Evolutionary conservation across 2,888 invertebrate genomes (phyloP), one percentile per base, ranked within the genome.

Genomic region (Eupithecia pulchellata): DNA sequence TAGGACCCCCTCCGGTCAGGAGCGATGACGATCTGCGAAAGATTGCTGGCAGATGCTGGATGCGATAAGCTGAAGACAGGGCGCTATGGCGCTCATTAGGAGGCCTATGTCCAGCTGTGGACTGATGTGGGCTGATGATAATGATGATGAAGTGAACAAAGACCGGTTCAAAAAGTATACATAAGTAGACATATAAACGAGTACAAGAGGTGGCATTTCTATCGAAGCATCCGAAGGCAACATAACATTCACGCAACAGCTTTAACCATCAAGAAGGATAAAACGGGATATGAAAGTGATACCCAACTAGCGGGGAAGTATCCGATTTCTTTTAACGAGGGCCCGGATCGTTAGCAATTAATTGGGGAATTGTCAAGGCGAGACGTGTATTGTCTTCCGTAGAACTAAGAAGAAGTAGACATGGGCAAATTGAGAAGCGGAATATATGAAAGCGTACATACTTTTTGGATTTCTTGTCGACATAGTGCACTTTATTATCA

Each of bases 261-360:
- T 57, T 29, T 52, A 11, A 17, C 57, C 34, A 29, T 36, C 39
- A 52, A 71, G 65, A 69, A 67, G 72, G 72, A 75, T 70, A 73
- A 70, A 76, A 61, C n/a, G 42, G 69, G 66, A 70, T 71, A 73
- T 69, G 70, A 60, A 75, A 73, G 65, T 64, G 66, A 62, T 47
- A 52, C 34, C 73, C 61, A 74, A 74, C 68, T 69, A 34, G 75
- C 73, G 75, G 69, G 65, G 72, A 81, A 78, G 75, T 78, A 75
- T 80, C 77, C 71, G 78, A 73, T 81, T 79, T 68, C 73, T 55
- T 77, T 73, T 81, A 84, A 84, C 80, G 83, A 83, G 77, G 75
- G 68, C 58, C 66, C 69, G 66, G 77, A 76, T 82, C 81, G 83
- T 83, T 81, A 80, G 79, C 82, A 81, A 83, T 84, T 84, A 84